phyloP scores from a whole-genome alignment of 2,113 vertebrate species.

The Myiozetetes cayanensis region DNA sequence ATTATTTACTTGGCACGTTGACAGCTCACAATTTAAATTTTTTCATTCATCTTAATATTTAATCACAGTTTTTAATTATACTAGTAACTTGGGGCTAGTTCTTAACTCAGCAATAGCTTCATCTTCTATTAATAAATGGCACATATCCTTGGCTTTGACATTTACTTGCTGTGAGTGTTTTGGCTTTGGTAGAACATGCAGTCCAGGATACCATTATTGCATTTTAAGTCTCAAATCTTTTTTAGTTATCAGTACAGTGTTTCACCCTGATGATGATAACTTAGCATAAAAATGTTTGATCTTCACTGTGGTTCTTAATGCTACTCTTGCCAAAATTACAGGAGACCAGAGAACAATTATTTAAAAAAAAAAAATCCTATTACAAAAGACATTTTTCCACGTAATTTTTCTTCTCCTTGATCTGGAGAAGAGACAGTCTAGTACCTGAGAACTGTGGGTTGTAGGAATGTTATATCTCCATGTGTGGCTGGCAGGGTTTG shows the following conservation, averaged over 20 bases:
- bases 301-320: not conserved
- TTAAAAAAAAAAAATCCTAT: not conserved
- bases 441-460: not conserved
- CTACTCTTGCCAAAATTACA: constrained; percentile 21
- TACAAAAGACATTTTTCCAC: not conserved
- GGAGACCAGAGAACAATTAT: not conserved
- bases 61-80: constrained; percentile 51
- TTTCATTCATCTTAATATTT: constrained; percentile 44
- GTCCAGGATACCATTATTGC: not conserved
- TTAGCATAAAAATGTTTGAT: not conserved
- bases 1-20: constrained; percentile 27
- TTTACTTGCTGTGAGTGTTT: constrained; percentile 22
- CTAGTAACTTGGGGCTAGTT: constrained; percentile 27
- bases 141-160: constrained; percentile 14
- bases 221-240: constrained; percentile 15
- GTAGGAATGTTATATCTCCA: not conserved
- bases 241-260: constrained; percentile 1
- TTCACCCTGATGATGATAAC: constrained; percentile 2
- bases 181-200: constrained; percentile 7
- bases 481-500: not conserved
- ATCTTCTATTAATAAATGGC: constrained; percentile 47
- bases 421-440: not conserved
- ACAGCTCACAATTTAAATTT: constrained; percentile 5
- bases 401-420: not conserved
- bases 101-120: constrained; percentile 33